These are phyloP conservation scores for Lasioglossum villosulum DNA, from an alignment of 2,888 invertebrate genomes.

Conservation along the genomic window DNA sequence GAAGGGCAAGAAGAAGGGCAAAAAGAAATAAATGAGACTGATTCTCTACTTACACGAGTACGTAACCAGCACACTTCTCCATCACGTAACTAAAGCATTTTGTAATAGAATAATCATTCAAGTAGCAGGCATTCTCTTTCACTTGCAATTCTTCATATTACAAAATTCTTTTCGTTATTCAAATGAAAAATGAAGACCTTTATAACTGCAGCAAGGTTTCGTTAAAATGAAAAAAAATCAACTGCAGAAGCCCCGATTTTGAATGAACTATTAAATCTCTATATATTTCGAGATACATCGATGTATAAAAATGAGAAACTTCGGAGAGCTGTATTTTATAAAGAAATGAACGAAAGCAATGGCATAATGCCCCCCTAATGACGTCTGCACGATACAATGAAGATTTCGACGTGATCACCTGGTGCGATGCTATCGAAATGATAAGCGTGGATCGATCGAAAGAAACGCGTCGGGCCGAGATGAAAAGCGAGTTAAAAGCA, in stretches of 20 bases:
- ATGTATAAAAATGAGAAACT: not conserved
- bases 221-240: not conserved
- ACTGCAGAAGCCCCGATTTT: not conserved
- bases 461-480: constrained; percentile 41
- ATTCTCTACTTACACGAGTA: not conserved
- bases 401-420: not conserved
- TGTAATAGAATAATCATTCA: not conserved
- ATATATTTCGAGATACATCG: not conserved
- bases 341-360: not conserved
- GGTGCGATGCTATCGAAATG: constrained; percentile 14
- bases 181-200: not conserved
- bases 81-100: not conserved
- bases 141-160: not conserved
- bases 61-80: not conserved
- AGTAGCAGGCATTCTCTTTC: not conserved
- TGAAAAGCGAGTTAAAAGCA: constrained; percentile 36
- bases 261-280: not conserved
- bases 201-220: not conserved
- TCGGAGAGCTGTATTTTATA: not conserved
- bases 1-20: not conserved
- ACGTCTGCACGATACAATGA: not conserved
- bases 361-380: not conserved
- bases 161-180: not conserved
- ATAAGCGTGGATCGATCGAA: constrained; percentile 24
- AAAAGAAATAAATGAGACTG: constrained; percentile 21